Evolutionary conservation across 1,140 invertebrate species (phyloP).

Genomic region (Camponotus floridanus): DNA sequence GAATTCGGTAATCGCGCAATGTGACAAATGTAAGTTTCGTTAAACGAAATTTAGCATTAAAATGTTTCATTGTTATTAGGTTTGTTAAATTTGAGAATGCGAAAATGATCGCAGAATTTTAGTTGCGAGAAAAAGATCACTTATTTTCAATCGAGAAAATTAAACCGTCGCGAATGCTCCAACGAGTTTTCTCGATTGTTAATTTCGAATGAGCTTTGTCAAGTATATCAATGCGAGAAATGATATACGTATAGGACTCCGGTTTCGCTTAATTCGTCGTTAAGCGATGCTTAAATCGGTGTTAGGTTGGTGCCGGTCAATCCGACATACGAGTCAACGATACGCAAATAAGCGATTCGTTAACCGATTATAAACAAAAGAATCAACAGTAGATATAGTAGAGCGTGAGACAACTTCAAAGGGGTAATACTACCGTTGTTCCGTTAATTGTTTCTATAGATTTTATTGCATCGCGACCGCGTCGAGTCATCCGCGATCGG

Average conservation of each 20-base stretch:
- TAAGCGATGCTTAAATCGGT: constrained; percentile 51
- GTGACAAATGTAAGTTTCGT: constrained; percentile 1
- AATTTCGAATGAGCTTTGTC: constrained; percentile 47
- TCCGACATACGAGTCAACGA: constrained; percentile 35
- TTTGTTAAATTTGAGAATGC: constrained; percentile 51
- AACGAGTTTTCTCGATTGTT: constrained; percentile 46
- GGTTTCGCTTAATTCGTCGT: constrained; percentile 37
- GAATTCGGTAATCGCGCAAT: constrained; percentile 6
- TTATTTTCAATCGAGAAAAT: constrained; percentile 25
- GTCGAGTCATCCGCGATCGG: constrained; percentile 76
- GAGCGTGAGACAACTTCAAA: constrained; percentile 78
- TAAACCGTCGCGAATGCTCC: not conserved
- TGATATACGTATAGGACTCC: constrained; percentile 41
- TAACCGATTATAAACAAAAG: constrained; percentile 60
- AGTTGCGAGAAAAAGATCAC: constrained; percentile 3
- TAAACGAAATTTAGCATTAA: constrained; percentile 31
- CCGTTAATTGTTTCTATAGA: constrained; percentile 85
- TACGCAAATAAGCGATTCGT: constrained; percentile 44
- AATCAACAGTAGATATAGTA: constrained; percentile 75
- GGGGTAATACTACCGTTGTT: constrained; percentile 84
- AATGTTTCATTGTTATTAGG: constrained; percentile 29
- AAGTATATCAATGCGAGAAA: constrained; percentile 17
- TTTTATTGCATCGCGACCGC: constrained; percentile 84
- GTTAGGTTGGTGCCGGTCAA: constrained; percentile 47
- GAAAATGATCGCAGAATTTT: constrained; percentile 12